Evolutionary conservation across 2,888 invertebrate genomes (phyloP), one percentile per base, ranked within the genome.

Genomic region (Microctonus hyperodae): DNA sequence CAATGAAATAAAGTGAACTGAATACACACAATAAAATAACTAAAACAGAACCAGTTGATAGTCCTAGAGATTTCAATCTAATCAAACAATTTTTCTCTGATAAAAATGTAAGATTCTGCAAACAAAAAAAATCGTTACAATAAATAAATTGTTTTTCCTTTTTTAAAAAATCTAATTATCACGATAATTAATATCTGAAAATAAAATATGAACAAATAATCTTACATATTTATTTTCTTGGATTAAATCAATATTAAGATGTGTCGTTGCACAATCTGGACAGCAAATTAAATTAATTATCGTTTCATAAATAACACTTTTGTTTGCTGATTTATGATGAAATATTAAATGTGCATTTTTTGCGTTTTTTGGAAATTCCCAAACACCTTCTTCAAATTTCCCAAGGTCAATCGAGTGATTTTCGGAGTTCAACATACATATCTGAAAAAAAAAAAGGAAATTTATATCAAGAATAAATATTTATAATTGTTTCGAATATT

Each of bases 31-130:
- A 88, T 68, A 91, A 83, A 50, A 91, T 88, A 16, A 90, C 82
- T 64, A 92, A 83, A 0, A 89, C 87, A 0, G 91, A 88, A 4
- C 91, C 91, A 0, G 87, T 84, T 0, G 91, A 91, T 40, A 90
- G 83, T 6, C 84, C 84, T 10, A 85, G 84, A 0, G 77, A 77
- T 44, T 79, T 76, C 63, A 83, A 82, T 53, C 81, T 79, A 64
- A 78, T 81, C 62, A 87, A 72, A 75, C 90, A 90, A 1, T 86
- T 86, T 59, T 84, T 76, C 68, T 82, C 84, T 2, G 89, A 88
- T 72, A 85, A 86, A 67, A 89, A 85, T n/a, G 13, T 10, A 22
- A 76, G 69, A 56, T 60, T 5, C 78, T 78, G 56, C 22, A n/a
- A n/a, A n/a, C n/a, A n/a, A n/a, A n/a, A n/a, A n/a, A n/a, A n/a